Conservation (phyloP, 2,113 vertebrate genomes). For the Varanus salvator region DNA sequence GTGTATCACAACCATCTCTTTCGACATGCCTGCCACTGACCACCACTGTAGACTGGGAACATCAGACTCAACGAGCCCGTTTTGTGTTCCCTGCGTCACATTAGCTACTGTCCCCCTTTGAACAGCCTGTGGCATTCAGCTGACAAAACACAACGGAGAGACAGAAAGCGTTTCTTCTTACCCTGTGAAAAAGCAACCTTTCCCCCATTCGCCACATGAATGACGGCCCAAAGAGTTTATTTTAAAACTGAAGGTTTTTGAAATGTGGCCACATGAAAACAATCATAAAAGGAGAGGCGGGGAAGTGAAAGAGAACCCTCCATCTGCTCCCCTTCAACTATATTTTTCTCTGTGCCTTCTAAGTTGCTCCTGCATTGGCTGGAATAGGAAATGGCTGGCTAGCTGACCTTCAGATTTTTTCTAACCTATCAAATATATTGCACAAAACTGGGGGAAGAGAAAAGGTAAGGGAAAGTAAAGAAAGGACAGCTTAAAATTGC, state of each 20-base stretch:
- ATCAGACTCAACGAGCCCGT: not conserved
- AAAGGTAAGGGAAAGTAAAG: not conserved
- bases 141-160: not conserved
- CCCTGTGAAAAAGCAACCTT: not conserved
- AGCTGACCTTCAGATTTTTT: not conserved
- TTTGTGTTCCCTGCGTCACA: slow-evolving; percentile 2
- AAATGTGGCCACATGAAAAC: not conserved
- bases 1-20: not conserved
- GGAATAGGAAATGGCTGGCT: not conserved
- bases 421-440: no score
- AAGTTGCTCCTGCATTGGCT: not conserved
- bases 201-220: not conserved
- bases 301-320: not conserved
- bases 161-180: slow-evolving; percentile 18
- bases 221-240: not conserved
- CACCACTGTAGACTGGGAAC: not conserved
- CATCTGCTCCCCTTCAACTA: not conserved
- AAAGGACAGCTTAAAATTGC: not conserved
- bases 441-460: not conserved
- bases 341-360: not conserved
- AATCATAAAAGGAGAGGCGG: not conserved
- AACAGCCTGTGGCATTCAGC: not conserved
- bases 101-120: slow-evolving; percentile 22
- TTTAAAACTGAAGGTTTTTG: not conserved
- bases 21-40: not conserved